These are phyloP conservation scores for Bungarus multicinctus DNA, from an alignment of 2,113 vertebrate genomes.

Conservation along the genomic window DNA sequence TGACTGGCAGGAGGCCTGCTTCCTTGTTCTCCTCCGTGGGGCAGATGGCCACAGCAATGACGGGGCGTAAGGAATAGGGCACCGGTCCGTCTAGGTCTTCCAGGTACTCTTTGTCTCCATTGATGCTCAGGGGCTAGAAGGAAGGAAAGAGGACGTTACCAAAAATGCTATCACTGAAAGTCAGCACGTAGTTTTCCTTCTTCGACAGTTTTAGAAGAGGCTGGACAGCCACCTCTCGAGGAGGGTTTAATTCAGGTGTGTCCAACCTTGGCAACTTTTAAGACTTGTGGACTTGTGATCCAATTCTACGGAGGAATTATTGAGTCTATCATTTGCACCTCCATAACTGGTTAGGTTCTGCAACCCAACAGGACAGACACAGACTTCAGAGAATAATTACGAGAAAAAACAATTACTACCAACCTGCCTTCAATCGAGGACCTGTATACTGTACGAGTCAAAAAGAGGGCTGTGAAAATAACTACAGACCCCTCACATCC, in stretches of 20 bases:
- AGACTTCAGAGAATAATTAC: too few species aligned
- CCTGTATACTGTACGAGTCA: too few species aligned
- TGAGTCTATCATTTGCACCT: too few species aligned
- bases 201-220: neutral
- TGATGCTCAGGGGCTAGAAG: slow-evolving; percentile 83
- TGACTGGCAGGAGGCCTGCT: slow-evolving; percentile 82
- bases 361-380: too few species aligned
- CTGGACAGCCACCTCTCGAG: neutral
- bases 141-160: neutral
- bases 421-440: too few species aligned
- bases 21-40: slow-evolving; percentile 71
- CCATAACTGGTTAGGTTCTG: too few species aligned
- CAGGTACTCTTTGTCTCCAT: slow-evolving; percentile 88
- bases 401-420: too few species aligned
- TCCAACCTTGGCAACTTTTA: neutral
- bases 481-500: too few species aligned
- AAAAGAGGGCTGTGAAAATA: too few species aligned
- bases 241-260: neutral
- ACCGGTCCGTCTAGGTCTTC: slow-evolving; percentile 75
- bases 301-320: too few species aligned
- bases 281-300: too few species aligned
- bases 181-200: neutral
- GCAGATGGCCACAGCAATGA: slow-evolving; percentile 76
- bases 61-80: slow-evolving; percentile 75
- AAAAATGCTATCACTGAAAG: too few species aligned